Percentiles rank a stretch among this genome's conserved stretches.
Conservation (phyloP, 1,140 invertebrate genomes). For the Vollenhovia emeryi region DNA sequence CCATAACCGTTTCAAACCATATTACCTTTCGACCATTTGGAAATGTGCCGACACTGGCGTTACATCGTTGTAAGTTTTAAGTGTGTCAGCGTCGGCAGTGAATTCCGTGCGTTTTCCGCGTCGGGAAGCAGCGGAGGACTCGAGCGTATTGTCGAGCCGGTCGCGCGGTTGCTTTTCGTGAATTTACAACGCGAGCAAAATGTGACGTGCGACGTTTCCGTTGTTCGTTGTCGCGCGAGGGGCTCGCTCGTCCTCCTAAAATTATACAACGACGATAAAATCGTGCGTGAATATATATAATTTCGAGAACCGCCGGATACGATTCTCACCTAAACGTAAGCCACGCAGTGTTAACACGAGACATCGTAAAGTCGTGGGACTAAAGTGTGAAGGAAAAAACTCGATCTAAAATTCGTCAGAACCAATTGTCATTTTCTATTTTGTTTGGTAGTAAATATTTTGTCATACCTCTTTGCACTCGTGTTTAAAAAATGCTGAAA, state of each 20-base stretch:
- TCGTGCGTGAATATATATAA: conserved; percentile 29
- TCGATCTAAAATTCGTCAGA: background rate
- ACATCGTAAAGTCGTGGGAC: background rate
- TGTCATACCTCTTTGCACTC: background rate
- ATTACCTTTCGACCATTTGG: conserved; percentile 24
- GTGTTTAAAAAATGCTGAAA: background rate
- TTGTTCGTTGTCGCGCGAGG: conserved; percentile 35
- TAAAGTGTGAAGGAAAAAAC: background rate
- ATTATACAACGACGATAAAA: conserved; percentile 51
- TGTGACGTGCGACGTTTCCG: conserved; percentile 31
- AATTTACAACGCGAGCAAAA: conserved; percentile 52
- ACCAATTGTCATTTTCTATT: background rate
- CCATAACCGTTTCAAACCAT: conserved; percentile 13
- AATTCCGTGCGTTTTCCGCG: conserved; percentile 47
- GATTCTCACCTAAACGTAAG: conserved; percentile 4
- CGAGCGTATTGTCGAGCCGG: conserved; percentile 11
- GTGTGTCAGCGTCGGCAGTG: background rate
- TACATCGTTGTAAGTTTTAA: conserved; percentile 15
- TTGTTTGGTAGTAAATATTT: background rate
- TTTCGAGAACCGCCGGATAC: conserved; percentile 3
- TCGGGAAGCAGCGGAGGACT: conserved; percentile 34
- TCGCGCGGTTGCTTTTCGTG: conserved; percentile 38
- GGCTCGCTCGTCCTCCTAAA: conserved; percentile 18
- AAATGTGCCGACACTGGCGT: conserved; percentile 10
- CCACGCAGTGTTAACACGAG: background rate